A percentile compares a stretch with the other conserved stretches of the same genome.
These are phyloP conservation scores for Euthynnus affinis DNA, from an alignment of 2,797 vertebrate species.

Conservation along the genomic window DNA sequence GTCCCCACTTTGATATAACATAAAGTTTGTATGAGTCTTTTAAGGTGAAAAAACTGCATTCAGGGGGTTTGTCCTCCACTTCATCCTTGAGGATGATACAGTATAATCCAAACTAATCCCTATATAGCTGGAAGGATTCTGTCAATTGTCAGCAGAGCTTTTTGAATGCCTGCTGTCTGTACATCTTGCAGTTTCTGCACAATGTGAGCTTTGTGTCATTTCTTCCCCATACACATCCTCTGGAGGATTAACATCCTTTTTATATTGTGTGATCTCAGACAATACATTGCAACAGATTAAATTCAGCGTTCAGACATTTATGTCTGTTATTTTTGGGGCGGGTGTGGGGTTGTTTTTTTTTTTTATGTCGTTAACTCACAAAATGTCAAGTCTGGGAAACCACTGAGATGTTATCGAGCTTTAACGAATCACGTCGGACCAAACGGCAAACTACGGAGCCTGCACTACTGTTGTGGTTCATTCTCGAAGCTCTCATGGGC, in stretches of 20 bases:
- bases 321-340: neutral
- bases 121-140: neutral
- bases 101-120: slow-evolving; percentile 4
- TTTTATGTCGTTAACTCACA: neutral
- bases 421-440: neutral
- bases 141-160: slow-evolving; percentile 7
- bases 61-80: slow-evolving; percentile 1
- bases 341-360: too few species aligned
- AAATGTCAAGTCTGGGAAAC: neutral
- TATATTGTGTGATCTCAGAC: neutral
- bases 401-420: neutral
- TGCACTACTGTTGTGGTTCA: too few species aligned
- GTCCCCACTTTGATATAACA: neutral
- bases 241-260: neutral
- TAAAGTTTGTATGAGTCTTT: slow-evolving; percentile 6
- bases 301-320: neutral
- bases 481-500: too few species aligned
- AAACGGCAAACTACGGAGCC: neutral
- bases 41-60: neutral
- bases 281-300: neutral
- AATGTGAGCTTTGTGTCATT: neutral
- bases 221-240: neutral
- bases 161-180: neutral
- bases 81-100: slow-evolving; percentile 4
- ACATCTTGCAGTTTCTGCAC: neutral